Conservation (phyloP, 2,888 invertebrate genomes). For the Adelphocoris suturalis region DNA sequence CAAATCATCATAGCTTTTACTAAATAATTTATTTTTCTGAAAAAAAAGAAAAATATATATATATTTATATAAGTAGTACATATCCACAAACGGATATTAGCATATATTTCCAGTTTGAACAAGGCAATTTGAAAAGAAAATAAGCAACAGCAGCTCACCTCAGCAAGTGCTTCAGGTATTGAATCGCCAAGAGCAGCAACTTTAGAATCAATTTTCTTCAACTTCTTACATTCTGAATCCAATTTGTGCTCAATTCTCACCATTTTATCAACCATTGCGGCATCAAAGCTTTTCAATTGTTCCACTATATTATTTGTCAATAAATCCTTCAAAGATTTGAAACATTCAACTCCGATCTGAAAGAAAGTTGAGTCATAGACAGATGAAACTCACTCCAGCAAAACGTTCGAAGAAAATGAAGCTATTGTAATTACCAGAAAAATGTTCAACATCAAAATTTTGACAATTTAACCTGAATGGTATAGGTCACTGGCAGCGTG, state of each 20-base stretch:
- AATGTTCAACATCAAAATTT: too few species aligned
- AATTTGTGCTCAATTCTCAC: not conserved
- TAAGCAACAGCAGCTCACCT: not conserved
- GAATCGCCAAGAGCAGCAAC: not conserved
- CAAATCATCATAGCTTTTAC: slow-evolving; percentile 63
- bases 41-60: slow-evolving; percentile 6
- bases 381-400: too few species aligned
- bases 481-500: too few species aligned
- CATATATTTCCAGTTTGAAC: not conserved
- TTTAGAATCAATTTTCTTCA: not conserved
- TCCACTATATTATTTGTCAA: slow-evolving; percentile 5
- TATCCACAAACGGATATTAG: too few species aligned
- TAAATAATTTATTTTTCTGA: slow-evolving; percentile 69
- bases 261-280: slow-evolving; percentile 37
- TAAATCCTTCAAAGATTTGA: slow-evolving; percentile 32
- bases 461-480: too few species aligned
- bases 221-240: not conserved
- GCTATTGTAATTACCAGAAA: not conserved
- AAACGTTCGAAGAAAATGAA: not conserved
- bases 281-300: not conserved
- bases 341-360: slow-evolving; percentile 55
- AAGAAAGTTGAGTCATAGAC: not conserved
- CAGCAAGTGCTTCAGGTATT: not conserved
- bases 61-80: too few species aligned
- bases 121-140: not conserved